Percentiles rank a stretch among this genome's conserved stretches.
phyloP scores from a whole-genome alignment of 2,797 vertebrate species.

The Cryptoprocta ferox region DNA sequence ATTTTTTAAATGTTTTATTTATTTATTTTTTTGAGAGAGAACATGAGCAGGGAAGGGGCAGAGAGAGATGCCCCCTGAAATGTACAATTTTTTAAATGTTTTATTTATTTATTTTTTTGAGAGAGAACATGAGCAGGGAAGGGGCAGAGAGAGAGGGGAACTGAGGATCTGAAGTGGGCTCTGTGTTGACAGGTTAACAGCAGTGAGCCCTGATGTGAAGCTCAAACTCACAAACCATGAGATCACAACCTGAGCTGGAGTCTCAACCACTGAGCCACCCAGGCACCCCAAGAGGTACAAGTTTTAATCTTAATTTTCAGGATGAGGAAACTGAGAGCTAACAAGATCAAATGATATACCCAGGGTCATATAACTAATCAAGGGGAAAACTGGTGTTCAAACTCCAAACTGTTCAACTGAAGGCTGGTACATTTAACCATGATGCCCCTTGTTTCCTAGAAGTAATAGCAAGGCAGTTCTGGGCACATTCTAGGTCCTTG shows the following conservation, averaged over 20 bases:
- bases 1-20: no score
- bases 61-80: no score
- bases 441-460: neutral
- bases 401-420: neutral
- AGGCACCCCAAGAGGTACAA: neutral
- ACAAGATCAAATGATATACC: neutral
- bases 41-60: no score
- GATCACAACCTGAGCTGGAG: neutral
- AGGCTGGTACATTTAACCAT: neutral
- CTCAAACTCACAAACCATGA: neutral
- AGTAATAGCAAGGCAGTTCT: neutral
- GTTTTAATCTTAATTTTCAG: conserved; percentile 74
- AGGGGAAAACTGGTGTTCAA: neutral
- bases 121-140: no score
- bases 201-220: no score
- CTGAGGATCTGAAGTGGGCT: no score
- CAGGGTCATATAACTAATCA: neutral
- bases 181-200: no score
- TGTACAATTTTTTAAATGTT: no score
- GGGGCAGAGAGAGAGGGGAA: no score
- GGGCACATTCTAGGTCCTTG: neutral
- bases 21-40: no score
- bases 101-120: no score
- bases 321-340: conserved; percentile 60
- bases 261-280: neutral